phyloP scores from a whole-genome alignment of 2,888 invertebrate genomes.

The Nemapogon koenigi region DNA sequence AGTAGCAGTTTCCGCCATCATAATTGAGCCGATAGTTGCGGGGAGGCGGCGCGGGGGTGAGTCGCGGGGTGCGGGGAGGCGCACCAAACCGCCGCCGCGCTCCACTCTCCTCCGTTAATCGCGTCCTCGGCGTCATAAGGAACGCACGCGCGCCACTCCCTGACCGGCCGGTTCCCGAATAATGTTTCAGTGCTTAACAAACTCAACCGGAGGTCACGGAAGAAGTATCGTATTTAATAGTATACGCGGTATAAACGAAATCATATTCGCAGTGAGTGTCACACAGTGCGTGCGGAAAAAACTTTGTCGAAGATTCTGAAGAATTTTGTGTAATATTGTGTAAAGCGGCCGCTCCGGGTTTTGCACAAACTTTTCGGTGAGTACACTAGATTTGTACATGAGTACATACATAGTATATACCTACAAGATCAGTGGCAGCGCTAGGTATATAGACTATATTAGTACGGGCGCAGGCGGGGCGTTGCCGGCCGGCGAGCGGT shows the following conservation, averaged over 20 bases:
- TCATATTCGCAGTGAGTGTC: slow-evolving; percentile 65
- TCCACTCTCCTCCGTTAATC: slow-evolving; percentile 17
- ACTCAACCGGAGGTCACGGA: slow-evolving; percentile 63
- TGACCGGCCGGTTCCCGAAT: slow-evolving; percentile 61
- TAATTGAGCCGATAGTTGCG: slow-evolving; percentile 41
- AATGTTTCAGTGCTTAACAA: slow-evolving; percentile 65
- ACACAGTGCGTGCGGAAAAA: slow-evolving; percentile 66
- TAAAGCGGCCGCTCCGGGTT: slow-evolving; percentile 55
- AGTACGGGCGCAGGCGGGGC: too few species aligned
- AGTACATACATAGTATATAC: too few species aligned
- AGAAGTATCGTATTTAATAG: slow-evolving; percentile 59
- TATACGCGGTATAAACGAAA: slow-evolving; percentile 59
- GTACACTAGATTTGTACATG: too few species aligned
- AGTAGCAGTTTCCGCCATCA: too few species aligned
- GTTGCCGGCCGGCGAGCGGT: too few species aligned
- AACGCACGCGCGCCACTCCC: slow-evolving; percentile 57
- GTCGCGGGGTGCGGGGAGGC: slow-evolving; percentile 18
- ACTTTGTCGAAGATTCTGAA: slow-evolving; percentile 66
- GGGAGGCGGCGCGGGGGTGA: slow-evolving; percentile 29
- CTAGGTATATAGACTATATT: too few species aligned
- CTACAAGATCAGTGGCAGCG: too few species aligned
- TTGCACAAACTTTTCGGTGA: slow-evolving; percentile 61
- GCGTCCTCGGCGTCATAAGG: slow-evolving; percentile 39
- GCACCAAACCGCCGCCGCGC: slow-evolving; percentile 22
- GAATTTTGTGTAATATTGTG: slow-evolving; percentile 64